Percentiles rank a stretch among this genome's conserved stretches.
These are phyloP conservation scores for Ptychodera flava DNA, from an alignment of 35 echinoderm and acorn worm species.

Conservation along the genomic window DNA sequence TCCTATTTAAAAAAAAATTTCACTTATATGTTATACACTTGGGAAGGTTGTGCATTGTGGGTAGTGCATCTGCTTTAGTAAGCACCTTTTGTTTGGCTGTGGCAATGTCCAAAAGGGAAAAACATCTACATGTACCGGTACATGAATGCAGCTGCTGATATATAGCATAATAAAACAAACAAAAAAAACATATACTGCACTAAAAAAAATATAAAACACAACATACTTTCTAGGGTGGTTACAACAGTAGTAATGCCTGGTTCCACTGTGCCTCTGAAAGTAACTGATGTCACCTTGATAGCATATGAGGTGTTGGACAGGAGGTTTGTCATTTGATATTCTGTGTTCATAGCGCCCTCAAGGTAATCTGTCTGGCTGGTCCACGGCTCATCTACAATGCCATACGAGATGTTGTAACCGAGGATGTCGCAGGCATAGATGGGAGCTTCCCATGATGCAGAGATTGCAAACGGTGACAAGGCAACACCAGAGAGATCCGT, in stretches of 20 bases:
- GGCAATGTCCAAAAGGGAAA: too few relatives aligned
- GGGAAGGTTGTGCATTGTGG: too few relatives aligned
- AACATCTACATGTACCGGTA: too few relatives aligned
- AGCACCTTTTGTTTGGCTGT: too few relatives aligned
- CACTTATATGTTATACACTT: too few relatives aligned
- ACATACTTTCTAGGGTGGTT: neutral
- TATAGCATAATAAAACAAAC: too few relatives aligned
- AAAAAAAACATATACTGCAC: too few relatives aligned
- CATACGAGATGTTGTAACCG: slow-evolving; percentile 47
- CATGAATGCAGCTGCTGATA: too few relatives aligned
- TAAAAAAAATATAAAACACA: too few relatives aligned
- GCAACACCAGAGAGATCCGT: slow-evolving; percentile 8
- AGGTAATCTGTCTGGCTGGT: neutral
- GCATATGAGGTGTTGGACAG: neutral
- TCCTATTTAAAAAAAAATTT: too few relatives aligned
- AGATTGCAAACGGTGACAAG: slow-evolving; percentile 5
- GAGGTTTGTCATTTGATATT: neutral
- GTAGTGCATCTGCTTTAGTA: too few relatives aligned
- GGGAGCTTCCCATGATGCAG: slow-evolving; percentile 21
- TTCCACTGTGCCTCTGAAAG: neutral
- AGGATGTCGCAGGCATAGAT: slow-evolving; percentile 43
- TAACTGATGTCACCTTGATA: neutral
- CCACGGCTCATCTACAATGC: neutral
- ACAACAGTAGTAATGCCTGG: neutral
- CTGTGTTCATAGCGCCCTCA: neutral